Evolutionary conservation across 2,113 vertebrate species (phyloP), one percentile per base, ranked within the genome.

Genomic region (Sardina pilchardus): DNA sequence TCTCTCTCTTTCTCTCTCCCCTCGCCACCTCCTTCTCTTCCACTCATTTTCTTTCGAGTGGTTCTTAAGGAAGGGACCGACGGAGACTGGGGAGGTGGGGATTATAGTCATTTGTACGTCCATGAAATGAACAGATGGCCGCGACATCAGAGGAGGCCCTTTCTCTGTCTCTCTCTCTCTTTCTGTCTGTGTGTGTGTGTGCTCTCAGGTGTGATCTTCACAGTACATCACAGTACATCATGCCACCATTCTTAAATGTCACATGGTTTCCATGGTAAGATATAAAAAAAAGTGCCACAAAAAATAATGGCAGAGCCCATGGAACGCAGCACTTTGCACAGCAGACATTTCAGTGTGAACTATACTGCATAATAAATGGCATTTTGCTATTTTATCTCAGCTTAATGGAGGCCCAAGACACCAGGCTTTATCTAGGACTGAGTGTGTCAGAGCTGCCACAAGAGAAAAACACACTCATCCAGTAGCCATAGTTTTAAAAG

Each of bases 41-140:
- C 48, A 17, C 71, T 78, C 71, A 39, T 78, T 87, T 83, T 82
- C 24, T 84, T 50, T 75, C 43, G 81, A 86, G 82, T 81, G 50
- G 71, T 53, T 75, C 30, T 81, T 44, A 59, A 82, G 86, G 50
- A 48, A 84, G 30, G 30, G 71, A 16, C 71, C 12, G 71, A 2
- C 71, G 12, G 71, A 36, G 30, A 78, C 30, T 16, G 71, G 34
- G 71, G n/a, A 34, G 21, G 17, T 16, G 26, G 71, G 30, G 30
- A 86, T 83, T 82, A 86, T 5, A 1, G 42, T 0, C 83, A 34
- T 84, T 85, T 86, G 82, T 63, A 75, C 50, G 75, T 44, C 85
- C 71, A 78, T 34, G 42, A 67, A 30, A 78, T 39, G 84, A 85
- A 82, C 81, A 85, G 39, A 67, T 36, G 21, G 83, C 63, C 84